Evolutionary conservation across 1,140 invertebrate genomes (phyloP), one percentile per base, ranked within the genome.

Genomic region (Sitobion miscanthi): DNA sequence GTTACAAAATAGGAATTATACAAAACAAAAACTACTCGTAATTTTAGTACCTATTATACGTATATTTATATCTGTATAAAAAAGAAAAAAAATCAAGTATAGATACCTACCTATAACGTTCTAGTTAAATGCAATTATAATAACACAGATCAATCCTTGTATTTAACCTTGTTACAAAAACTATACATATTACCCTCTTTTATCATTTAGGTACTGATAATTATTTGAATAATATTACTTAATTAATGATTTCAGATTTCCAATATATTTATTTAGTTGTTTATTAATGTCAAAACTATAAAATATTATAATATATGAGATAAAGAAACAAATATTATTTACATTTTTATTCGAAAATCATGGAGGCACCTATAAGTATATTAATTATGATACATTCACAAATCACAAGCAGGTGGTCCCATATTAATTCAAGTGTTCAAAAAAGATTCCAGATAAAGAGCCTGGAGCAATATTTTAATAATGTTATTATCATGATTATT

Each of bases 401-500:
- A 54, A 42, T 57, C 88, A 57, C 21, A 89, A 35, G 87, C 87
- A 87, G 86, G 45, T 87, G 86, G 86, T 87, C 86, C 86, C n/a
- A 21, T 85, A 45, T 85, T 85, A 87, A 89, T 89, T 89, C n/a
- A 89, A 38, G 87, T 54, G 87, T 89, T 89, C 87, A 38, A 57
- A 54, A 38, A 89, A 23, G 88, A 49, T 54, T 57, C 54, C 35
- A 25, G n/a, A 89, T 89, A 11, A 42, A 89, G 35, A 89, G 88
- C 88, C 88, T 42, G 21, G 38, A 42, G 88, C 88, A 25, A 57
- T 54, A 89, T 89, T 89, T 54, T 89, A 89, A 89, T 89, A 89
- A 89, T 89, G 35, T 89, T 89, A 89, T 89, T 89, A 89, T 89
- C 35, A 89, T 89, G 57, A 89, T 89, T 89, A 89, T 89, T 89